Conservation (phyloP, 2,888 invertebrate genomes). For the Escarpia spicata region DNA sequence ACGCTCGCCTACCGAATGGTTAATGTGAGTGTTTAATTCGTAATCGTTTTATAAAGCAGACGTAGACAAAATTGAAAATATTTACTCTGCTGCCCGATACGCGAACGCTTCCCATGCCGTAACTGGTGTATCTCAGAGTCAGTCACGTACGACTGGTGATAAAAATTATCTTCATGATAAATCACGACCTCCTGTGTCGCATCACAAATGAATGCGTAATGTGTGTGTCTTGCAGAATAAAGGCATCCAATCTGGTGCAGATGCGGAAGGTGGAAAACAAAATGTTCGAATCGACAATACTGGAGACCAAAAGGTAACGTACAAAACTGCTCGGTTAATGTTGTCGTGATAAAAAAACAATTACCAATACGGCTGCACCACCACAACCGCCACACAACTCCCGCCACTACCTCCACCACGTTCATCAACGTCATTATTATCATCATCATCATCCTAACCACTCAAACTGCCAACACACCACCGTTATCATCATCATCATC, state of each 20-base stretch:
- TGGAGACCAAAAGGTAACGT: background rate
- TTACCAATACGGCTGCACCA: too few species aligned
- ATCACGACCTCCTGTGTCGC: background rate
- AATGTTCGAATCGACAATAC: background rate
- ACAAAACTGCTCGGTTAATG: background rate
- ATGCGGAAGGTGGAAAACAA: background rate
- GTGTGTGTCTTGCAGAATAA: background rate
- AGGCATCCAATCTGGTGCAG: background rate
- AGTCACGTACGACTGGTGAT: background rate
- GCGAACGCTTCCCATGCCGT: background rate
- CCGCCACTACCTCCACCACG: too few species aligned
- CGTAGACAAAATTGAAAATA: background rate
- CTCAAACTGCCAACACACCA: too few species aligned
- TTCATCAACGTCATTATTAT: too few species aligned
- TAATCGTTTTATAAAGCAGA: slow-evolving; percentile 9
- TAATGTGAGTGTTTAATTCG: background rate
- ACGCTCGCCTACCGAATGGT: background rate
- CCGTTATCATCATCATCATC: too few species aligned
- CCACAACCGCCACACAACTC: too few species aligned
- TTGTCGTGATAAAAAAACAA: too few species aligned
- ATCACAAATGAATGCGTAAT: background rate
- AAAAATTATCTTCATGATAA: background rate
- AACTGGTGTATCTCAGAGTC: background rate
- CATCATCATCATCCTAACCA: too few species aligned
- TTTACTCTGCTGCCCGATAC: background rate